phyloP scores from a whole-genome alignment of 2,113 vertebrate species.

The Hiodon alosoides region DNA sequence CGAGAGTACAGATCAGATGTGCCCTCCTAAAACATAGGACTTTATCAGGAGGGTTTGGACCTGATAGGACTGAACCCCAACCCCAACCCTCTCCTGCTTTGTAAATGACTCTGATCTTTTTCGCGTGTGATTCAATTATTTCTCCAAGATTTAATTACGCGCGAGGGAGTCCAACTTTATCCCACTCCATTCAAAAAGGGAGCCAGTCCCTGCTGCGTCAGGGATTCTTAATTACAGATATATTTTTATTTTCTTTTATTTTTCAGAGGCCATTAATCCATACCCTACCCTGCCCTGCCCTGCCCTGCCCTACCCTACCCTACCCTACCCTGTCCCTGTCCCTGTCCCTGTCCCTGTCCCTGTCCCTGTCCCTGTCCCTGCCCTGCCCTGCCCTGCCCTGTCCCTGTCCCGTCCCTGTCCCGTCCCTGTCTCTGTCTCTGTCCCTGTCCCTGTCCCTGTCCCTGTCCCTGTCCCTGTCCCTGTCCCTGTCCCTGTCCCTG shows the following conservation, averaged over 20 bases:
- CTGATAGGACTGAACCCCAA: constrained; percentile 42
- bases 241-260: constrained; percentile 45
- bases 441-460: too few species aligned
- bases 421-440: too few species aligned
- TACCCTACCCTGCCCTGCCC: constrained; percentile 39
- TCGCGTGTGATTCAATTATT: constrained; percentile 73
- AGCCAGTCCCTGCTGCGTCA: constrained; percentile 59
- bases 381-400: too few species aligned
- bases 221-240: constrained; percentile 67
- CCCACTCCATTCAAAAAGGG: constrained; percentile 59
- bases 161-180: constrained; percentile 62
- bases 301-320: constrained; percentile 32
- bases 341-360: too few species aligned
- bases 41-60: constrained; percentile 59
- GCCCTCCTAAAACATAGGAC: constrained; percentile 47
- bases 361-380: too few species aligned
- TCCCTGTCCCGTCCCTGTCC: too few species aligned
- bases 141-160: constrained; percentile 73
- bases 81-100: constrained; percentile 43
- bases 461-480: too few species aligned
- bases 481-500: too few species aligned
- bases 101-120: constrained; percentile 69
- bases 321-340: too few species aligned
- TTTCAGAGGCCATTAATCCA: constrained; percentile 15
- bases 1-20: constrained; percentile 33